Percentiles rank a stretch among this genome's conserved stretches.
These are phyloP conservation scores for Drosophila fulvimacula DNA, from an alignment of 2,888 invertebrate genomes.

Conservation along the genomic window DNA sequence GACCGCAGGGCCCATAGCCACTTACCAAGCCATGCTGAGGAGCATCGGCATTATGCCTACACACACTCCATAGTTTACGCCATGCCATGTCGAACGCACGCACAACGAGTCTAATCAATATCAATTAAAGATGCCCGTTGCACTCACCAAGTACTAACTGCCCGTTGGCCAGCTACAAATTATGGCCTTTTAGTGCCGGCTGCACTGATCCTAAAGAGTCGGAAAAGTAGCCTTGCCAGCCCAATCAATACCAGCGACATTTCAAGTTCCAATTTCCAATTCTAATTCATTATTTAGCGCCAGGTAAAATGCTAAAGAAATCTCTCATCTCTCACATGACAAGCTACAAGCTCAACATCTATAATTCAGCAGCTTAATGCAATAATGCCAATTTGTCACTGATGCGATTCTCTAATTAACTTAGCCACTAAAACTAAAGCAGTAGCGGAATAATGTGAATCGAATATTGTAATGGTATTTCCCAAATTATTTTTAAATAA, in stretches of 20 bases:
- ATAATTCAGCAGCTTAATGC: constrained; percentile 13
- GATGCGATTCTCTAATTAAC: not conserved
- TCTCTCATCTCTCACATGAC: no score
- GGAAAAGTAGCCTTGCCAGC: no score
- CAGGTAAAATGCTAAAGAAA: not conserved
- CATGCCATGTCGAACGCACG: constrained; percentile 22
- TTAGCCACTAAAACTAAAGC: not conserved
- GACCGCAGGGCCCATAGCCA: constrained; percentile 45
- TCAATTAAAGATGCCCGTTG: constrained; percentile 26
- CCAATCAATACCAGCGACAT: not conserved
- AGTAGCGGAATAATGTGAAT: no score
- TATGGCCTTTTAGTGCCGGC: not conserved
- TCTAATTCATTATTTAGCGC: constrained; percentile 14
- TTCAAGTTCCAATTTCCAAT: not conserved
- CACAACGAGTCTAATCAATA: constrained; percentile 45
- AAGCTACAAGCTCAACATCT: no score
- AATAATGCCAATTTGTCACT: not conserved
- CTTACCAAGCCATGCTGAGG: constrained; percentile 28
- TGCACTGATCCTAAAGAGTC: not conserved
- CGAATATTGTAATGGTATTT: no score
- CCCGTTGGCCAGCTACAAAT: not conserved
- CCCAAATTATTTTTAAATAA: no score
- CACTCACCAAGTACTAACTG: constrained; percentile 3
- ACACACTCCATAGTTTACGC: constrained; percentile 26
- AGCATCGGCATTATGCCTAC: constrained; percentile 12